phyloP scores from a whole-genome alignment of 2,888 invertebrate species.

The Ferrisia virgata region DNA sequence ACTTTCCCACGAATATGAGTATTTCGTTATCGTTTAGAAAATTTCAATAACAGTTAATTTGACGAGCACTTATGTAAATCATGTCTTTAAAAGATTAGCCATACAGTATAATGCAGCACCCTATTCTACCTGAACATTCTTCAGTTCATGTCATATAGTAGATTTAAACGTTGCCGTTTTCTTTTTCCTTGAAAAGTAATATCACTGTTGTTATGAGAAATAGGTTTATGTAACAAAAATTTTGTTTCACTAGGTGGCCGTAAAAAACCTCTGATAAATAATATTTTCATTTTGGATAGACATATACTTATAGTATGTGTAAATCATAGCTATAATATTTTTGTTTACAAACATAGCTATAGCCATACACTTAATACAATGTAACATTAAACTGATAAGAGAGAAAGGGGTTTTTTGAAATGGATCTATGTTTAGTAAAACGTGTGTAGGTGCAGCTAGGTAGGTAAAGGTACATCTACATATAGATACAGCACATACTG shows the following conservation, averaged over 20 bases:
- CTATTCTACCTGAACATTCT: background rate
- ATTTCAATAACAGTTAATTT: background rate
- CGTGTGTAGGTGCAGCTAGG: too few relatives aligned
- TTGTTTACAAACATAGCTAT: too few relatives aligned
- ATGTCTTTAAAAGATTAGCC: slow-evolving; percentile 1
- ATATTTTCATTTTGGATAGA: too few relatives aligned
- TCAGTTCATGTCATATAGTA: background rate
- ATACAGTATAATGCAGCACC: background rate
- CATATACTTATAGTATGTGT: too few relatives aligned
- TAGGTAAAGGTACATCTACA: too few relatives aligned
- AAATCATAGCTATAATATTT: too few relatives aligned
- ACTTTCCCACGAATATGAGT: background rate
- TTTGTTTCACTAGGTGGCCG: background rate
- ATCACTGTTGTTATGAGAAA: background rate
- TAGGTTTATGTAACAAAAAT: background rate
- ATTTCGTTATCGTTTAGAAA: background rate
- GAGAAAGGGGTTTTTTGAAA: too few relatives aligned
- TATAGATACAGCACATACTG: too few relatives aligned
- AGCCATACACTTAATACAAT: too few relatives aligned
- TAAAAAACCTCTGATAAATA: too few relatives aligned
- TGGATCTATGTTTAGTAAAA: too few relatives aligned
- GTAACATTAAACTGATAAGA: too few relatives aligned
- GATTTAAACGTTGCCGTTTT: background rate
- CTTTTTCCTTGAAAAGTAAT: background rate
- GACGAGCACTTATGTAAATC: slow-evolving; percentile 1